Base-by-base conservation (phyloP, 2,888 invertebrate genomes). In the Lissocephala sabroskyi region DNA sequence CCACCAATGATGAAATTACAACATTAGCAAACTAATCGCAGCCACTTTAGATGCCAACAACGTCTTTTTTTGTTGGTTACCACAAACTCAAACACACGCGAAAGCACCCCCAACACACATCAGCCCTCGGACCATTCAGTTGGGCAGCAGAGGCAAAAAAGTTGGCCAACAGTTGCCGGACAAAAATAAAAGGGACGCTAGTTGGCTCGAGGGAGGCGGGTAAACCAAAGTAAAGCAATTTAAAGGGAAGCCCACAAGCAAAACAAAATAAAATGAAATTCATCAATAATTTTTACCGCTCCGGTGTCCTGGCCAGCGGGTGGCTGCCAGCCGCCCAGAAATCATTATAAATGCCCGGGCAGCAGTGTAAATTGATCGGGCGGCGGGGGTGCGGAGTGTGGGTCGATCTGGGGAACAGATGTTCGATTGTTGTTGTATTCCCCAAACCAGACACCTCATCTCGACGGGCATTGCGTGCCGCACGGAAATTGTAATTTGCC, bases 11-110 rank as follows among this genome's bases (percentile, higher is more conserved):
- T 71, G 64, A 75, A 71, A 71, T 75, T 75, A 75, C 68, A 71
- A 65, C 71, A 75, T 71, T 75, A 71, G 73, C 75, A 71, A 71
- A 71, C 75, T 71, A 71, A 71, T 71, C 76, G 68, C 59, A 71
- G 55, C 65, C 76, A 71, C 76, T 73, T 73, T 75, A 68, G 70
- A 73, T 73, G 71, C 71, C 54, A 54, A 46, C 54, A 60, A 55
- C 68, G 71, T 75, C 52, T 49, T 41, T 30, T 23, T 23, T 23
- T 23, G 23, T 23, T 23, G 4, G 23, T 23, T 23, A 57, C 49
- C 62, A 41, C 42, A 30, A 29, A 1, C n/a, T n/a, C n/a, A n/a
- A n/a, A n/a, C n/a, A n/a, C n/a, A n/a, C n/a, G n/a, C n/a, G n/a
- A n/a, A n/a, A n/a, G n/a, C n/a, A n/a, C n/a, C n/a, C n/a, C n/a